Conservation (phyloP, 2,113 vertebrate genomes). For the Syngnathus typhle region DNA sequence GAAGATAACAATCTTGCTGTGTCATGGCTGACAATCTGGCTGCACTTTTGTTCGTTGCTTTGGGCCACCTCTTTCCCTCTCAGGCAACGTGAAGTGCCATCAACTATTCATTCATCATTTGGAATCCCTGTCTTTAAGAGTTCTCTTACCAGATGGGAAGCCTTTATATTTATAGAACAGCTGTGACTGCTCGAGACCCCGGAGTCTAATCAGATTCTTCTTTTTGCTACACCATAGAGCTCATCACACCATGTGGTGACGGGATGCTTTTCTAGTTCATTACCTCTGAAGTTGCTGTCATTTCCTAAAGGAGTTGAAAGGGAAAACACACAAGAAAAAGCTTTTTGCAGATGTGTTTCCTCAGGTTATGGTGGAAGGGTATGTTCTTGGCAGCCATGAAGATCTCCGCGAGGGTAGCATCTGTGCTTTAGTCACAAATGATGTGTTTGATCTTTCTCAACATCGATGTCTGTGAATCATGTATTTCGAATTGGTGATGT, state of each 20-base stretch:
- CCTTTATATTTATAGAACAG: slow-evolving; percentile 42
- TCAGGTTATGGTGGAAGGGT: slow-evolving; percentile 1
- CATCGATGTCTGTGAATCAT: background rate
- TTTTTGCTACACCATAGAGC: slow-evolving; percentile 15
- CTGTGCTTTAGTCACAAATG: background rate
- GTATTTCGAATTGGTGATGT: background rate
- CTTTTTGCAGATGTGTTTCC: background rate
- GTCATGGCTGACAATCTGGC: background rate
- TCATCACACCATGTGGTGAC: slow-evolving; percentile 17
- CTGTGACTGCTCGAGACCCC: slow-evolving; percentile 16
- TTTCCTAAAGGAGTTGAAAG: slow-evolving; percentile 2
- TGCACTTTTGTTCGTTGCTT: background rate
- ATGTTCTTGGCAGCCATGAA: background rate
- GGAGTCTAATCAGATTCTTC: slow-evolving; percentile 17
- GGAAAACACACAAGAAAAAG: slow-evolving; percentile 2
- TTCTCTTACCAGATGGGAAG: slow-evolving; percentile 10
- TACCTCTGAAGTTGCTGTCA: slow-evolving; percentile 21
- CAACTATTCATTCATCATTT: slow-evolving; percentile 42
- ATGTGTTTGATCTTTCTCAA: background rate
- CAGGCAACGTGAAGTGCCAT: slow-evolving; percentile 17
- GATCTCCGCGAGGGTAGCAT: background rate
- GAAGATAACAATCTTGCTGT: background rate
- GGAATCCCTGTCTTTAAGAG: background rate
- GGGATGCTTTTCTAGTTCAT: slow-evolving; percentile 26
- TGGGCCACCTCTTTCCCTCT: background rate